phyloP scores from a whole-genome alignment of 64 coral and sea anemone genomes.

The Dendrophyllia cribrosa region DNA sequence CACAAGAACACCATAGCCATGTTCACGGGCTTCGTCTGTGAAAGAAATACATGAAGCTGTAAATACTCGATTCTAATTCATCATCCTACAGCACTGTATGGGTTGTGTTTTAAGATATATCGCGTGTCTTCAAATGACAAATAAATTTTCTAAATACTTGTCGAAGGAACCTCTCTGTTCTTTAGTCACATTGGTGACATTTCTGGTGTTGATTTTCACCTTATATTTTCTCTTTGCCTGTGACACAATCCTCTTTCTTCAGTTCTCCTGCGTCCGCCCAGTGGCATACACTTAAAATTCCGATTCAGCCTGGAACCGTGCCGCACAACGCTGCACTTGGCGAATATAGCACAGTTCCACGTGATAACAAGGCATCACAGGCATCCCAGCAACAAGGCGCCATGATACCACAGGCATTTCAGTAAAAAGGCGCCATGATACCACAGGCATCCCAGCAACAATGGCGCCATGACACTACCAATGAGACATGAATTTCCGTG shows the following conservation, averaged over 20 bases:
- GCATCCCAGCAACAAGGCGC: not conserved
- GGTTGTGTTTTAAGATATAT: not conserved
- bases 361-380: too few relatives aligned
- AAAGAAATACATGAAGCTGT: not conserved
- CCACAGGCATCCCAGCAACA: not conserved
- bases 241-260: not conserved
- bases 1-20: slow-evolving; percentile 79
- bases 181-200: not conserved
- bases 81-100: not conserved
- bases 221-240: not conserved
- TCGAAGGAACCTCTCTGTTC: not conserved
- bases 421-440: not conserved
- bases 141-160: not conserved
- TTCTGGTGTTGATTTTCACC: not conserved
- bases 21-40: slow-evolving; percentile 89
- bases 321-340: not conserved
- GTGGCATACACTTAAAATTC: not conserved
- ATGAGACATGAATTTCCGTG: not conserved
- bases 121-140: not conserved
- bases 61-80: not conserved
- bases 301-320: not conserved
- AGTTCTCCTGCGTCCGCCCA: not conserved
- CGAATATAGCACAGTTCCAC: not conserved
- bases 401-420: not conserved
- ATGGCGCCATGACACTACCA: not conserved